Conservation (phyloP, 2,888 invertebrate genomes). For the Drosophila helvetica region DNA sequence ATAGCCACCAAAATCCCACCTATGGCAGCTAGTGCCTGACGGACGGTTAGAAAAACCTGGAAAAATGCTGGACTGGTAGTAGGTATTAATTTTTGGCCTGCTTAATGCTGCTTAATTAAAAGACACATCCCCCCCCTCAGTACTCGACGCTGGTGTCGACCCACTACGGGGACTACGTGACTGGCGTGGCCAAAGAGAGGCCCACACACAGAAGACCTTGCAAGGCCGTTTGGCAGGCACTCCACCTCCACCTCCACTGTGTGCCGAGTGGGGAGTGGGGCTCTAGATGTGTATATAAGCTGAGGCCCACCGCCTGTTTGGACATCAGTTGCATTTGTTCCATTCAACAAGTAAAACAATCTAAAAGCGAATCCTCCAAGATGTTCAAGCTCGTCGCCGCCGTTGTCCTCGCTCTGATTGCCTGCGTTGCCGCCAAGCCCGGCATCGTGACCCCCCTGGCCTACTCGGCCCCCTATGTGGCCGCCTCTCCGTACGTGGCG, state of each 20-base stretch:
- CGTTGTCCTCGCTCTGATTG: slow-evolving; percentile 77
- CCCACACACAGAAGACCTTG: slow-evolving; percentile 26
- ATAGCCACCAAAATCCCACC: neutral
- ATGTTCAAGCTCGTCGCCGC: slow-evolving; percentile 75
- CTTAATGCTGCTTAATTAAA: slow-evolving; percentile 41
- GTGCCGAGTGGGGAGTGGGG: no score
- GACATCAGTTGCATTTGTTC: slow-evolving; percentile 73
- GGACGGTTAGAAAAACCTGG: neutral
- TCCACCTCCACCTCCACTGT: no score
- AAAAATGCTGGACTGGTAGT: neutral
- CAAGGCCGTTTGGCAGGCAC: slow-evolving; percentile 49
- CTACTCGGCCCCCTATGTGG: slow-evolving; percentile 79
- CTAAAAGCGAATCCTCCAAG: slow-evolving; percentile 28
- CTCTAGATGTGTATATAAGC: slow-evolving; percentile 64
- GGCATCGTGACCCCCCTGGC: slow-evolving; percentile 80
- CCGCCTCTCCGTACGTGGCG: slow-evolving; percentile 62
- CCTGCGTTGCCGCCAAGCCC: slow-evolving; percentile 80
- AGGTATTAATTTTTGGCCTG: neutral
- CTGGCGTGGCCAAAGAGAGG: slow-evolving; percentile 19
- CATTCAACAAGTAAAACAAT: slow-evolving; percentile 49
- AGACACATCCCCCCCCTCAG: neutral
- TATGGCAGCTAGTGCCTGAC: slow-evolving; percentile 7
- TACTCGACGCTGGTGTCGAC: neutral
- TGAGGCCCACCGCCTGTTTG: slow-evolving; percentile 14
- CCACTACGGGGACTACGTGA: slow-evolving; percentile 40